These are phyloP conservation scores for Cheirogaleus major DNA, from an alignment of 2,797 vertebrate genomes.

Conservation along the genomic window DNA sequence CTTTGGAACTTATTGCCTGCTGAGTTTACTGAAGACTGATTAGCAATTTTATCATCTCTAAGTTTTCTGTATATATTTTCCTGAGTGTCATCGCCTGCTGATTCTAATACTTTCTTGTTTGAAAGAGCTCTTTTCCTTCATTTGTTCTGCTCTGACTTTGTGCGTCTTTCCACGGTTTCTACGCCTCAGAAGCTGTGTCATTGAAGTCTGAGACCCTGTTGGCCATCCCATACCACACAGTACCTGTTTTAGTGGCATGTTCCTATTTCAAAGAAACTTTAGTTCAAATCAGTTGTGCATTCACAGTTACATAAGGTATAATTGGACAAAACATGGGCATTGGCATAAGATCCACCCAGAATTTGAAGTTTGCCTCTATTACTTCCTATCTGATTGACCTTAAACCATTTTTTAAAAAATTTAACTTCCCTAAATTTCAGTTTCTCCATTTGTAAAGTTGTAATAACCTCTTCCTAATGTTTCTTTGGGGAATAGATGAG, in stretches of 20 bases:
- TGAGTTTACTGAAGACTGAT: constrained; percentile 75
- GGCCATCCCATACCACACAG: not conserved
- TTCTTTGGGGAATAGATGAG: not conserved
- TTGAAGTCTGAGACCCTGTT: not conserved
- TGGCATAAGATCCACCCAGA: not conserved
- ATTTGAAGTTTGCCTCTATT: not conserved
- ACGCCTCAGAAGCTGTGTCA: not conserved
- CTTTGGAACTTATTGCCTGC: constrained; percentile 63
- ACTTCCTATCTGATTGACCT: not conserved
- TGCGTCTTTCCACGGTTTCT: constrained; percentile 35
- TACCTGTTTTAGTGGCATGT: not conserved
- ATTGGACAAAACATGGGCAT: not conserved
- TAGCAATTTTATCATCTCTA: constrained; percentile 56
- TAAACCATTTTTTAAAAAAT: not conserved
- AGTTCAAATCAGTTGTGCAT: not conserved
- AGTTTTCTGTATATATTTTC: constrained; percentile 73
- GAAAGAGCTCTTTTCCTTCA: not conserved
- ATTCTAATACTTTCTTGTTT: constrained; percentile 48
- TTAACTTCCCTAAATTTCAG: constrained; percentile 1
- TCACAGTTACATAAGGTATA: not conserved
- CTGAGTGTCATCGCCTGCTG: constrained; percentile 53
- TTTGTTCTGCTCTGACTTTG: not conserved
- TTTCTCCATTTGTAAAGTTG: not conserved
- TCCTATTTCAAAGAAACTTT: not conserved
- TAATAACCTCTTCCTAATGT: not conserved